Evolutionary conservation across 2,113 vertebrate species (phyloP), one percentile per base, ranked within the genome.

Genomic region (Cynocephalus volans): DNA sequence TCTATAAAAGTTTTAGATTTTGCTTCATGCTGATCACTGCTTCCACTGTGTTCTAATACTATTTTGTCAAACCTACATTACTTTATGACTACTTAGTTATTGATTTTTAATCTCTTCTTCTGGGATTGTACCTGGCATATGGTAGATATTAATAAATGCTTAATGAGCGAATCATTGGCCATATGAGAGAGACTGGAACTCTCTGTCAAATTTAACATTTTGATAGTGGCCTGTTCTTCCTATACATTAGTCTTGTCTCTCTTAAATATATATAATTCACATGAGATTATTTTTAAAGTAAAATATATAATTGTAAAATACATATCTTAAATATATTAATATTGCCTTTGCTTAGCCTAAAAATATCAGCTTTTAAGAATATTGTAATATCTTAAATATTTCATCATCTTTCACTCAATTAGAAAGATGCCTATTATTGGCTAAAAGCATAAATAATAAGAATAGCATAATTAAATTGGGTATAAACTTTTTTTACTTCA

Each of bases 311-410:
- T 50, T 81, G 1, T 72, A 93, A 69, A 76, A 88, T 79, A 73
- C 72, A 69, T 90, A 28, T 89, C 6, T 76, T 82, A 92, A 89
- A 28, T 58, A 87, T 81, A 52, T 84, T n/a, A 86, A 73, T 52
- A 41, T 67, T 91, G 5, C 6, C 10, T 91, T 87, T 91, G 6
- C 26, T 77, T 93, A 93, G 15, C 5, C 18, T 69, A 56, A 93
- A 92, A 93, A 88, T 79, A 50, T 4, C 15, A 83, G 23, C 31
- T 83, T 64, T 90, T 41, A 62, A 58, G 70, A 93, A 79, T 69
- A n/a, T 64, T n/a, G 2, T 60, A 56, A 56, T 70, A 86, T 72
- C 0, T 26, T 92, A 67, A 96, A 79, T 79, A 90, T 69, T 72
- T 79, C 76, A 67, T 45, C 21, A 69, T 28, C 18, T 89, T 88